These are phyloP conservation scores for Triops cancriformis DNA, from an alignment of 1,140 invertebrate species.

Conservation along the genomic window DNA sequence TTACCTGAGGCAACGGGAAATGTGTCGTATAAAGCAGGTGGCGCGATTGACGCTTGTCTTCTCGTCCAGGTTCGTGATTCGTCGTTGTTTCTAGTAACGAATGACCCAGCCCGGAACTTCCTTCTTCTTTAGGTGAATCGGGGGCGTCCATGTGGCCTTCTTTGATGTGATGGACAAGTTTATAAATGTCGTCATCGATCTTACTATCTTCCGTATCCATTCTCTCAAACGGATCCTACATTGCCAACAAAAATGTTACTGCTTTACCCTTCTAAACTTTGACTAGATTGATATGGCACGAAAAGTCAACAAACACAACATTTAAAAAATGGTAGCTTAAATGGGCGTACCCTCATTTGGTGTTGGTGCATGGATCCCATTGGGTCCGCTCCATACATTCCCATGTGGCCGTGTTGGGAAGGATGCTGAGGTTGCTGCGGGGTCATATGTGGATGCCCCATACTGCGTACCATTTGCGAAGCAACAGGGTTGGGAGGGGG, in stretches of 20 bases:
- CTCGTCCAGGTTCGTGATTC: slow-evolving; percentile 27
- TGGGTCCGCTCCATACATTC: background rate
- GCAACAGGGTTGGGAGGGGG: background rate
- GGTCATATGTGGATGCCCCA: background rate
- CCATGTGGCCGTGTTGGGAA: slow-evolving; percentile 21
- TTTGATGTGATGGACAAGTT: slow-evolving; percentile 82
- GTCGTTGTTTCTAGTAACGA: slow-evolving; percentile 18
- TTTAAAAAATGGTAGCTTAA: background rate
- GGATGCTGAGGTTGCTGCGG: slow-evolving; percentile 10
- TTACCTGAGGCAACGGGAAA: slow-evolving; percentile 74
- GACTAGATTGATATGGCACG: too few relatives aligned
- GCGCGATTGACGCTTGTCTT: slow-evolving; percentile 49
- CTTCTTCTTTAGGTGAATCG: slow-evolving; percentile 67
- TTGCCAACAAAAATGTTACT: background rate
- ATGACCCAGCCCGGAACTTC: slow-evolving; percentile 15
- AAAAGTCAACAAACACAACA: background rate
- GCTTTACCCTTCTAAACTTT: too few relatives aligned
- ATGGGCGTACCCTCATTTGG: background rate
- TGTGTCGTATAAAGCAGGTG: slow-evolving; percentile 85
- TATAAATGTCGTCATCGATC: slow-evolving; percentile 84
- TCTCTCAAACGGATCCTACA: slow-evolving; percentile 18
- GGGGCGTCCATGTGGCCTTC: slow-evolving; percentile 72
- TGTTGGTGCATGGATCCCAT: slow-evolving; percentile 1
- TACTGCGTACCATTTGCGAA: background rate
- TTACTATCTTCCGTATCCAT: slow-evolving; percentile 83